phyloP scores from a whole-genome alignment of 2,888 invertebrate genomes.

The Patella depressa region DNA sequence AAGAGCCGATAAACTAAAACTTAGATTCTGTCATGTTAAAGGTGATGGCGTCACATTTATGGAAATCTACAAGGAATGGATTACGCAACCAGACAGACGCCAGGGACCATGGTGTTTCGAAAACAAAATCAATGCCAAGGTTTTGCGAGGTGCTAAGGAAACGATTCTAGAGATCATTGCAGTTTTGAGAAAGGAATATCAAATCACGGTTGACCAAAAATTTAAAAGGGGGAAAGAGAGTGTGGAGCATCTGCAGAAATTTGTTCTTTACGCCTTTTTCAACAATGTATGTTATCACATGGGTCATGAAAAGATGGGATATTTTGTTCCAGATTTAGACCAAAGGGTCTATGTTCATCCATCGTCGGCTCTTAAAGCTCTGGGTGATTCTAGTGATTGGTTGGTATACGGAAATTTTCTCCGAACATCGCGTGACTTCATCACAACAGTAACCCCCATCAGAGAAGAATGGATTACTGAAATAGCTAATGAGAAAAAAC shows the following conservation, averaged over 20 bases:
- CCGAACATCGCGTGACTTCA: conserved; percentile 55
- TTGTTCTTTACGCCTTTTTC: conserved; percentile 52
- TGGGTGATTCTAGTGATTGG: conserved; percentile 55
- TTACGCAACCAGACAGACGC: conserved; percentile 42
- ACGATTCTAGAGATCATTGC: conserved; percentile 49
- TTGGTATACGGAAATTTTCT: conserved; percentile 56
- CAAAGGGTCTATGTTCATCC: conserved; percentile 59
- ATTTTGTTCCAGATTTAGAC: conserved; percentile 39
- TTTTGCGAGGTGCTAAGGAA: conserved; percentile 56
- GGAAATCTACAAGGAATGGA: conserved; percentile 60
- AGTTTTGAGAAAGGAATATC: conserved; percentile 47
- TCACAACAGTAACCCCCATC: conserved; percentile 56
- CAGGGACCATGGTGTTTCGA: conserved; percentile 62
- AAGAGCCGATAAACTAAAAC: conserved; percentile 54
- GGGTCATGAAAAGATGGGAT: conserved; percentile 59
- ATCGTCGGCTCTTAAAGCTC: conserved; percentile 50
- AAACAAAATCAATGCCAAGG: conserved; percentile 67
- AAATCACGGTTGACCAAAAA: conserved; percentile 31
- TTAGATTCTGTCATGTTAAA: conserved; percentile 54
- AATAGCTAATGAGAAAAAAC: conserved; percentile 27
- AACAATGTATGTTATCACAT: conserved; percentile 55
- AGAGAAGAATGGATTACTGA: conserved; percentile 45
- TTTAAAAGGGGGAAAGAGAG: conserved; percentile 35
- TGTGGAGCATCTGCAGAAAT: conserved; percentile 39
- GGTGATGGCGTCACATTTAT: conserved; percentile 63